Conservation (phyloP, 2,113 vertebrate species). For the Cynoglossus semilaevis region DNA sequence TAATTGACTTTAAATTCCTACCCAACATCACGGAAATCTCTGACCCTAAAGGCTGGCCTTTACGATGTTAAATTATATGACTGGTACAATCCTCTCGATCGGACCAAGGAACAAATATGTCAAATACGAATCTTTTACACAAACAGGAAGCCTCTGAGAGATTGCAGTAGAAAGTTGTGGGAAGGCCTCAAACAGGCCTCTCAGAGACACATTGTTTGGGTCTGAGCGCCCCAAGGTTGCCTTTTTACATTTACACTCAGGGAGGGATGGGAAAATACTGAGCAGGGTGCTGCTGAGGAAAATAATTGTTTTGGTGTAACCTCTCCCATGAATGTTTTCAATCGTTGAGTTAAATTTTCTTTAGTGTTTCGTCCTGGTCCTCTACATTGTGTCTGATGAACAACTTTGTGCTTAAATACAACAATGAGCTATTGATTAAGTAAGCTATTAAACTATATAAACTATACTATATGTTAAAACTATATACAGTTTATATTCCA, state of each 20-base stretch:
- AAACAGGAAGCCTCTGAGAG: constrained; percentile 68
- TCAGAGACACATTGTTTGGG: constrained; percentile 61
- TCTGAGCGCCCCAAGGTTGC: constrained; percentile 60
- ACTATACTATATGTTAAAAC: no score
- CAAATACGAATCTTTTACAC: constrained; percentile 62
- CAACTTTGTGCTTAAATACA: no score
- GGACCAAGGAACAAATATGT: constrained; percentile 51
- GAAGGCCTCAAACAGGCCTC: constrained; percentile 44
- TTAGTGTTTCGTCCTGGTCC: neutral
- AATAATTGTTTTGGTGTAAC: constrained; percentile 40
- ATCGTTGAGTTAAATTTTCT: constrained; percentile 35
- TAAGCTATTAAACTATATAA: no score
- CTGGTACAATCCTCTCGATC: constrained; percentile 39
- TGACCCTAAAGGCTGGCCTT: constrained; percentile 37
- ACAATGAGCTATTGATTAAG: no score
- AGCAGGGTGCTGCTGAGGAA: constrained; percentile 20
- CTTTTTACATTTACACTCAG: constrained; percentile 40
- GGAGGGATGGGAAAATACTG: constrained; percentile 61
- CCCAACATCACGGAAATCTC: constrained; percentile 53
- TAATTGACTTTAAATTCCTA: constrained; percentile 21
- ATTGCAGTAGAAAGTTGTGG: constrained; percentile 47
- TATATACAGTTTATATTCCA: no score
- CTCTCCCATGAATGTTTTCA: constrained; percentile 59
- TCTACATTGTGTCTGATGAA: no score
- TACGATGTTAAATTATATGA: constrained; percentile 33